Evolutionary conservation across 2,888 invertebrate genomes (phyloP).

Genomic region (Linnaemya tessellans): DNA sequence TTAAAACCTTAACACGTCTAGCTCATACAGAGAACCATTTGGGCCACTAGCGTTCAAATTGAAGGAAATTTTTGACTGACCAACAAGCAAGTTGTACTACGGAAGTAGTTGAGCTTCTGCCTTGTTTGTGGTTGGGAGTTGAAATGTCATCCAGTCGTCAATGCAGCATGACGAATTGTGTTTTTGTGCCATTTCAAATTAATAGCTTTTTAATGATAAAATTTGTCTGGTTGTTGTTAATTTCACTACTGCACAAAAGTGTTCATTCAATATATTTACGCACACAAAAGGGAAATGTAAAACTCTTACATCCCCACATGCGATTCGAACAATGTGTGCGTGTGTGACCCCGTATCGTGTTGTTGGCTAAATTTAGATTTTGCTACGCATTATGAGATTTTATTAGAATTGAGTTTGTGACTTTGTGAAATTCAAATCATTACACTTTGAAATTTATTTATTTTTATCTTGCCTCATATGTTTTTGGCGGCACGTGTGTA

Average conservation of each 20-base stretch:
- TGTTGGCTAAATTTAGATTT: conserved; percentile 44
- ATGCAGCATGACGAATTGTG: conserved; percentile 73
- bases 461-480: conserved; percentile 62
- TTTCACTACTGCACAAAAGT: not conserved
- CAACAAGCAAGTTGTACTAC: not conserved
- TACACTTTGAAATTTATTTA: conserved; percentile 62
- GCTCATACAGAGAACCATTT: conserved; percentile 16
- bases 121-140: conserved; percentile 64
- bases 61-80: conserved; percentile 16
- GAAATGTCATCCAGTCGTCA: conserved; percentile 71
- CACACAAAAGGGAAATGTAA: not conserved
- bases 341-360: not conserved
- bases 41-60: not conserved
- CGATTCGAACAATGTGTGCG: not conserved
- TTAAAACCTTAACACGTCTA: conserved; percentile 57
- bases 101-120: conserved; percentile 14
- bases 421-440: conserved; percentile 66
- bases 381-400: conserved; percentile 68
- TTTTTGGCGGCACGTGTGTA: conserved; percentile 64
- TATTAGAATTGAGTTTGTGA: conserved; percentile 56
- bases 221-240: conserved; percentile 73
- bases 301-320: not conserved
- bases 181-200: conserved; percentile 64
- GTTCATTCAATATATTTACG: not conserved
- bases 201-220: conserved; percentile 75